phyloP scores from a whole-genome alignment of 2,888 invertebrate genomes.

The Luperina nickerlii region DNA sequence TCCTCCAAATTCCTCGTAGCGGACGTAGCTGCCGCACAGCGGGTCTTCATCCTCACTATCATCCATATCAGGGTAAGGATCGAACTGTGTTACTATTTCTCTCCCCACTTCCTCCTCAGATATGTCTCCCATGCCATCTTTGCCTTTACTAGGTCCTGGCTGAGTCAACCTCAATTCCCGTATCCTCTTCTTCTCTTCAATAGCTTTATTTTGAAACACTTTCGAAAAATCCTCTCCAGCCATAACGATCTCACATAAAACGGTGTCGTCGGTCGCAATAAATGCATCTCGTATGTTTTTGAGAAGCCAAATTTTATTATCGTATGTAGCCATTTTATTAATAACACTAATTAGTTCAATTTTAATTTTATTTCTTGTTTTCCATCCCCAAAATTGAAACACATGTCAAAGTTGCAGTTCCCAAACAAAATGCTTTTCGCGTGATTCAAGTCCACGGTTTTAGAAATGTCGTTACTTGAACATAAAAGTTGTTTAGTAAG shows the following conservation, averaged over 20 bases:
- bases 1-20: slow-evolving; percentile 92
- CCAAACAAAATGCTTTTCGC: slow-evolving; percentile 68
- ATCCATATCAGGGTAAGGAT: slow-evolving; percentile 94
- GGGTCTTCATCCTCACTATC: slow-evolving; percentile 95
- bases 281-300: slow-evolving; percentile 98
- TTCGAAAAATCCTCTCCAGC: slow-evolving; percentile 94
- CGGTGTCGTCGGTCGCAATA: slow-evolving; percentile 98
- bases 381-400: slow-evolving; percentile 65
- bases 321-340: slow-evolving; percentile 96
- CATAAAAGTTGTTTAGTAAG: slow-evolving; percentile 26
- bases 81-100: slow-evolving; percentile 88
- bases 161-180: slow-evolving; percentile 77
- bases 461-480: slow-evolving; percentile 1
- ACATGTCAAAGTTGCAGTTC: slow-evolving; percentile 70
- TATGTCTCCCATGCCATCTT: slow-evolving; percentile 79
- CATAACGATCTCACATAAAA: slow-evolving; percentile 98
- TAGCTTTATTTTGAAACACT: slow-evolving; percentile 86
- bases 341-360: slow-evolving; percentile 47
- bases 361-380: slow-evolving; percentile 54
- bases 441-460: slow-evolving; percentile 42
- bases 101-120: slow-evolving; percentile 83
- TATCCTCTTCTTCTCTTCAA: slow-evolving; percentile 83
- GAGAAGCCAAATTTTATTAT: slow-evolving; percentile 97
- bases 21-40: slow-evolving; percentile 92
- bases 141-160: slow-evolving; percentile 81